These are phyloP conservation scores for Protonibea diacanthus DNA, from an alignment of 2,797 vertebrate genomes.

Conservation along the genomic window DNA sequence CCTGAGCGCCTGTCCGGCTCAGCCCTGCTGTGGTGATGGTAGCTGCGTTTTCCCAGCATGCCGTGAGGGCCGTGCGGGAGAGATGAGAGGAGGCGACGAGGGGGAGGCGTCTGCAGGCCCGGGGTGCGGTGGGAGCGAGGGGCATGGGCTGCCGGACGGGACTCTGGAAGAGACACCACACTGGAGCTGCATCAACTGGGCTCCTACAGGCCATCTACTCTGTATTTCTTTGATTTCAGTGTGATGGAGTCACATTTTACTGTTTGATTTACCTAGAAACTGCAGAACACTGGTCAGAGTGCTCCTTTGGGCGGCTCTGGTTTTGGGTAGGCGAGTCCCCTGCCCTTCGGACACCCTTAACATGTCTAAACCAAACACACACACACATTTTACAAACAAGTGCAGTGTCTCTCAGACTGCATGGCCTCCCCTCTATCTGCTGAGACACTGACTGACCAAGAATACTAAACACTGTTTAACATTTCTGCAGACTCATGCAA, in stretches of 20 bases:
- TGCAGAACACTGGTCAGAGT: constrained; percentile 96
- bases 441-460: neutral
- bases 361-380: constrained; percentile 90
- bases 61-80: constrained; percentile 91
- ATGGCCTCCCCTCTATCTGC: neutral
- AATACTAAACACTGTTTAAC: constrained; percentile 13
- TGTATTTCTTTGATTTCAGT: neutral
- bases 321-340: constrained; percentile 92
- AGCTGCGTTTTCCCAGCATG: constrained; percentile 97
- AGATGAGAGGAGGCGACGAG: constrained; percentile 91
- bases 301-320: constrained; percentile 91
- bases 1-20: constrained; percentile 87
- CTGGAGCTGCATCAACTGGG: constrained; percentile 59
- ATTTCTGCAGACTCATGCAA: constrained; percentile 24
- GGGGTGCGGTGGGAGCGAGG: constrained; percentile 91
- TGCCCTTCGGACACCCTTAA: constrained; percentile 93
- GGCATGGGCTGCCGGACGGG: constrained; percentile 90
- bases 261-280: constrained; percentile 90
- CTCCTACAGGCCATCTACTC: constrained; percentile 31
- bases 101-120: constrained; percentile 90
- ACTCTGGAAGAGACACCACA: constrained; percentile 87
- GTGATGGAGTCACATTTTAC: neutral
- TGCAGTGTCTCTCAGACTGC: constrained; percentile 38
- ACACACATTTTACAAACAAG: constrained; percentile 64
- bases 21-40: constrained; percentile 94